Evolutionary conservation across 2,888 invertebrate species (phyloP).

Genomic region (Chloroclystis v-ata): DNA sequence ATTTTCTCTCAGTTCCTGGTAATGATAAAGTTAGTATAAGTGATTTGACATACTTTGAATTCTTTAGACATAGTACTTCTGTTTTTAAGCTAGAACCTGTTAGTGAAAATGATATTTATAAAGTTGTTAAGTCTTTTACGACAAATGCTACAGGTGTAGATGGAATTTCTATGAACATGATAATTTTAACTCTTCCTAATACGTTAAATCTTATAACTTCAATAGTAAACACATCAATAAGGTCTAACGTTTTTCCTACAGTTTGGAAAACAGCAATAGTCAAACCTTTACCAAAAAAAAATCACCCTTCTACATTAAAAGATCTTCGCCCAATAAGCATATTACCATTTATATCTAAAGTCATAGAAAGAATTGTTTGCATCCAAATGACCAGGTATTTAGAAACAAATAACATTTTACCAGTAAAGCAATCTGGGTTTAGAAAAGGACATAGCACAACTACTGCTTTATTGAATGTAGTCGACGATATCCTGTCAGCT

Average conservation of each 20-base stretch:
- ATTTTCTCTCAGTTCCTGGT: slow-evolving; percentile 2
- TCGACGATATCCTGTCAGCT: background rate
- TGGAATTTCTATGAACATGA: no score
- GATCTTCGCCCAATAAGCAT: slow-evolving; percentile 22
- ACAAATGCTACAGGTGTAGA: background rate
- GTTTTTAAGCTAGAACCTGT: background rate
- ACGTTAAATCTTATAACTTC: no score
- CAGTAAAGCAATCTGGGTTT: slow-evolving; percentile 24
- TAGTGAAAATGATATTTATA: background rate
- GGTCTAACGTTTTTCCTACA: no score
- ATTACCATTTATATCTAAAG: slow-evolving; percentile 5
- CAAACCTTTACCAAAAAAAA: no score
- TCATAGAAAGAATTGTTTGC: slow-evolving; percentile 1
- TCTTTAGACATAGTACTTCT: background rate
- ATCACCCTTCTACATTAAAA: no score
- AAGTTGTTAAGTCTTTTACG: background rate
- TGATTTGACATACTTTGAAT: background rate
- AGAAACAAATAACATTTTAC: slow-evolving; percentile 15
- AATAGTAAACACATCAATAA: no score
- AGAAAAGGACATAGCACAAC: slow-evolving; percentile 12
- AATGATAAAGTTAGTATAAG: background rate
- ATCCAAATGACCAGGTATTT: slow-evolving; percentile 5
- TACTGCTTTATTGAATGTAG: slow-evolving; percentile 19
- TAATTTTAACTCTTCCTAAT: no score
- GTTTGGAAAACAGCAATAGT: no score